Conservation (phyloP, 2,797 vertebrate species). For the Enteromius radiatus region DNA sequence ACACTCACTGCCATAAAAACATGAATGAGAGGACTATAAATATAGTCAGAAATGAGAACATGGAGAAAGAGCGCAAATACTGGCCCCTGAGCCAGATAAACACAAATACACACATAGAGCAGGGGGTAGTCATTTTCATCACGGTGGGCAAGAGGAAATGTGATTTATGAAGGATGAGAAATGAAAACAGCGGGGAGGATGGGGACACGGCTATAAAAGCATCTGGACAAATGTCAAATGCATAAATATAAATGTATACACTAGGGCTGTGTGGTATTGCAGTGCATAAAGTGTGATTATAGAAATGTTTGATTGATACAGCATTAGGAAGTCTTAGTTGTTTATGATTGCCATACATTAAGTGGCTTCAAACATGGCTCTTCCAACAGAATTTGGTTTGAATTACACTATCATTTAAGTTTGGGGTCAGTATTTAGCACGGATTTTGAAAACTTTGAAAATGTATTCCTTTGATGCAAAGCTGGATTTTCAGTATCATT, state of each 20-base stretch:
- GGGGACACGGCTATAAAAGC: constrained; percentile 12
- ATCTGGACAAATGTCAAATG: constrained; percentile 28
- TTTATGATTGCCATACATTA: neutral
- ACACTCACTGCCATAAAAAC: constrained; percentile 36
- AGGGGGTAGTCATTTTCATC: constrained; percentile 39
- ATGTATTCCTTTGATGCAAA: neutral
- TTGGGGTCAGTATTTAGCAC: neutral
- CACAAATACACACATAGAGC: constrained; percentile 33
- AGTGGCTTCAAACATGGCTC: neutral
- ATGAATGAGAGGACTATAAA: constrained; percentile 47
- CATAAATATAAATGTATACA: constrained; percentile 36
- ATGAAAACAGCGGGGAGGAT: constrained; percentile 15
- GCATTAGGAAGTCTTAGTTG: neutral
- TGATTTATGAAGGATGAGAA: constrained; percentile 31
- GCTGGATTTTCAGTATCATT: neutral
- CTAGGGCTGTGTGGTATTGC: neutral
- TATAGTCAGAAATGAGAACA: constrained; percentile 44
- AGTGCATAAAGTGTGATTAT: neutral
- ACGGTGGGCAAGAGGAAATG: constrained; percentile 7
- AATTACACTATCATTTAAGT: neutral
- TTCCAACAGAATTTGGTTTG: neutral
- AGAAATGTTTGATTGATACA: neutral
- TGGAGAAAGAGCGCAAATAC: constrained; percentile 29
- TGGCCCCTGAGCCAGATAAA: constrained; percentile 12
- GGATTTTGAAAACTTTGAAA: neutral